phyloP scores from a whole-genome alignment of 2,113 vertebrate species.

The Pomatorhinus ruficollis region DNA sequence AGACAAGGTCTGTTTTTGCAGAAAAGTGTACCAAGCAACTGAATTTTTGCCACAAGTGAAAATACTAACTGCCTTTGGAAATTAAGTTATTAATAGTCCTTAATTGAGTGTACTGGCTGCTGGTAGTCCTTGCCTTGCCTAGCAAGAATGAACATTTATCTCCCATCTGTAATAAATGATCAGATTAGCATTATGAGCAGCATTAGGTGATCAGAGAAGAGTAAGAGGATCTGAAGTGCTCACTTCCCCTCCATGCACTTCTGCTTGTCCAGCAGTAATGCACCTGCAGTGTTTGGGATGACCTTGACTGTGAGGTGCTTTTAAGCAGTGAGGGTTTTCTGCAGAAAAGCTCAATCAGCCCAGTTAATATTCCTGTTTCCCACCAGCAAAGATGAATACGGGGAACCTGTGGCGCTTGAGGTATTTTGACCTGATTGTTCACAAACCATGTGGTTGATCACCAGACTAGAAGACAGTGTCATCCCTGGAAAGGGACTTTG shows the following conservation, averaged over 20 bases:
- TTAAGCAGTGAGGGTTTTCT: background rate
- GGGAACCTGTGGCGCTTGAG: background rate
- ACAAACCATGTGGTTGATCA: background rate
- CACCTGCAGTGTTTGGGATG: background rate
- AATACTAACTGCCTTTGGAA: background rate
- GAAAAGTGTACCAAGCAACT: background rate
- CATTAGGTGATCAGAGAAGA: background rate
- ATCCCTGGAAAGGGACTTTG: background rate
- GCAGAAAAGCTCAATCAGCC: background rate
- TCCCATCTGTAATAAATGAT: background rate
- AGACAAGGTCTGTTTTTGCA: background rate
- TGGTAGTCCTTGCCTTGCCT: background rate
- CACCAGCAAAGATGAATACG: background rate
- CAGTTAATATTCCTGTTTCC: background rate
- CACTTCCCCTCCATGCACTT: background rate
- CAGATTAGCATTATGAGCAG: background rate
- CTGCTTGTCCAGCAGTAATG: background rate
- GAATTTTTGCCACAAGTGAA: background rate
- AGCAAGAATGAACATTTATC: background rate
- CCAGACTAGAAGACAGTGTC: background rate
- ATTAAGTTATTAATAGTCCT: background rate
- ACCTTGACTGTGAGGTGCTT: background rate
- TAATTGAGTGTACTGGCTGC: background rate
- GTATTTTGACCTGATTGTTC: background rate
- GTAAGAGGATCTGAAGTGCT: background rate